These are phyloP conservation scores for Montipora efflorescens DNA, from an alignment of 64 coral and sea anemone species.

Conservation along the genomic window DNA sequence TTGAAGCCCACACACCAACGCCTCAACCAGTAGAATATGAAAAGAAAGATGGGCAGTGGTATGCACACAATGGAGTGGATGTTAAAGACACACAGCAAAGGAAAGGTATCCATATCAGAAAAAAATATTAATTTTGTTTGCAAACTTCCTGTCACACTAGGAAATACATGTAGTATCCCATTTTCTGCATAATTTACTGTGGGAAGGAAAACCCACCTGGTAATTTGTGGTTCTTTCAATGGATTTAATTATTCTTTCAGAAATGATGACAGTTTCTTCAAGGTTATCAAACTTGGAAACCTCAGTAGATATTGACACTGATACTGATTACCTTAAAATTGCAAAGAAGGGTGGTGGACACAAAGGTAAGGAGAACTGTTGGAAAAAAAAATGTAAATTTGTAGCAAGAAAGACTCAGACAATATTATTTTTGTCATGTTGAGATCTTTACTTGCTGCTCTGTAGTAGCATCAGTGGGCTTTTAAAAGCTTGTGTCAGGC, in stretches of 20 bases:
- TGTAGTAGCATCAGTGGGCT: too few relatives aligned
- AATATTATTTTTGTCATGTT: too few relatives aligned
- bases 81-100: constrained; percentile 40
- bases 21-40: constrained; percentile 41
- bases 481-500: neutral
- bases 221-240: neutral
- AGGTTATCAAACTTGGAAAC: neutral
- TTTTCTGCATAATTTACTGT: neutral
- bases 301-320: constrained; percentile 10
- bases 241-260: neutral
- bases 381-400: neutral
- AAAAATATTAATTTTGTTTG: too few relatives aligned
- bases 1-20: constrained; percentile 53
- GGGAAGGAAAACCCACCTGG: neutral
- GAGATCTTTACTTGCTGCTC: too few relatives aligned
- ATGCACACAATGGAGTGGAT: constrained; percentile 52
- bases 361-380: constrained; percentile 28
- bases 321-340: constrained; percentile 58
- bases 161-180: neutral
- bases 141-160: too few relatives aligned
- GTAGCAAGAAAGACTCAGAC: neutral
- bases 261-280: constrained; percentile 39
- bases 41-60: constrained; percentile 73
- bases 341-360: constrained; percentile 68
- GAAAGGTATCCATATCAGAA: neutral